A percentile compares a stretch with the other conserved stretches of the same genome.
Conservation (phyloP, 2,888 invertebrate species). For the Lymantria dispar region DNA sequence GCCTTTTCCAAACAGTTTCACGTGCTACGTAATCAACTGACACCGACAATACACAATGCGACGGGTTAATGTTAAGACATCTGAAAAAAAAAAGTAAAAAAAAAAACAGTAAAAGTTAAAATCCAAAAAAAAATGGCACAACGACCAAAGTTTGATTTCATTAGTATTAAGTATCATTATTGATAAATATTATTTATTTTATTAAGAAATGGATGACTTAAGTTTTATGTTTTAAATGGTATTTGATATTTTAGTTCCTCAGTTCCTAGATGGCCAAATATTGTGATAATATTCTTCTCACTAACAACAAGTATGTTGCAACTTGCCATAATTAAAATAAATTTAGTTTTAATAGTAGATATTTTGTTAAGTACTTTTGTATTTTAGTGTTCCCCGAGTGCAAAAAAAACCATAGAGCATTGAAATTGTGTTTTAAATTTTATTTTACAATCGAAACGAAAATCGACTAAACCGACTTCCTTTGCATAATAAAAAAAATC, state of each 20-base stretch:
- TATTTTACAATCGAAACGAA: slow-evolving; percentile 65
- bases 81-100: slow-evolving; percentile 45
- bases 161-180: slow-evolving; percentile 57
- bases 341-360: slow-evolving; percentile 13
- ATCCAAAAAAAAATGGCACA: slow-evolving; percentile 79
- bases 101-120: slow-evolving; percentile 67
- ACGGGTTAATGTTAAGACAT: slow-evolving; percentile 45
- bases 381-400: slow-evolving; percentile 42
- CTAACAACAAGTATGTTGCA: slow-evolving; percentile 17
- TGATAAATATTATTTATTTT: slow-evolving; percentile 51
- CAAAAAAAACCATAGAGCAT: slow-evolving; percentile 65
- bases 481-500: slow-evolving; percentile 26
- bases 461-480: slow-evolving; percentile 71
- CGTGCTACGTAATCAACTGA: slow-evolving; percentile 60
- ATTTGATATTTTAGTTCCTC: slow-evolving; percentile 28
- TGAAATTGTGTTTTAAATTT: slow-evolving; percentile 53
- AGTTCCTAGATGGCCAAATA: slow-evolving; percentile 48
- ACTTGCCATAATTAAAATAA: slow-evolving; percentile 27
- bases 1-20: slow-evolving; percentile 29
- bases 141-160: slow-evolving; percentile 76
- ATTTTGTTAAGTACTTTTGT: slow-evolving; percentile 5
- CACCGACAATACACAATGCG: slow-evolving; percentile 74
- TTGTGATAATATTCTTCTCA: slow-evolving; percentile 29
- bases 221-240: slow-evolving; percentile 13
- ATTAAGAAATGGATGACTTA: slow-evolving; percentile 29